A percentile compares a stretch with the other conserved stretches of the same genome.
Evolutionary conservation across 2,797 vertebrate genomes (phyloP).

Genomic region (Rhinogobio ventralis): DNA sequence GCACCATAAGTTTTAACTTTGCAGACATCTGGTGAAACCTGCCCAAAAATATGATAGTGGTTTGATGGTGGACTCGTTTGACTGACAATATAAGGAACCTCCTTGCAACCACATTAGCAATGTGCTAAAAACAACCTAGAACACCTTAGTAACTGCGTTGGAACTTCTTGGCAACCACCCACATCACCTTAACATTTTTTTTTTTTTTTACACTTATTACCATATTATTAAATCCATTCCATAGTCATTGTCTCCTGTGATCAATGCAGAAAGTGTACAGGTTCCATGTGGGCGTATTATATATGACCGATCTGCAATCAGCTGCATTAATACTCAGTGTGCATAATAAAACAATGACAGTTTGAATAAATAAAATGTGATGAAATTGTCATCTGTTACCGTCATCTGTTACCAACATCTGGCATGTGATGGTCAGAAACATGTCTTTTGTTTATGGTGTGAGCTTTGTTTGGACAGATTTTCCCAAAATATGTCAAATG

Average conservation of each 20-base stretch:
- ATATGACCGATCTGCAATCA: background rate
- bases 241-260: background rate
- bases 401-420: constrained; percentile 42
- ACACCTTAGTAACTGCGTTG: background rate
- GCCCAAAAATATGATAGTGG: no score
- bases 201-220: no score
- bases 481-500: constrained; percentile 52
- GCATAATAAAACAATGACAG: constrained; percentile 7
- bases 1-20: no score
- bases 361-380: constrained; percentile 1
- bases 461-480: constrained; percentile 46
- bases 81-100: no score
- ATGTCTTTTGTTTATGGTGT: constrained; percentile 2
- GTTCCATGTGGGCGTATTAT: background rate
- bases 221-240: background rate
- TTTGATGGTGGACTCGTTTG: no score
- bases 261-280: background rate
- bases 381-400: constrained; percentile 22
- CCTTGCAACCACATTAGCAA: background rate
- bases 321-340: background rate
- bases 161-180: background rate
- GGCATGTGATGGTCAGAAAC: constrained; percentile 34
- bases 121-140: background rate
- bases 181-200: no score
- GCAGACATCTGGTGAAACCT: no score